Conservation (phyloP, 2,888 invertebrate species). For the Formica aserva region DNA sequence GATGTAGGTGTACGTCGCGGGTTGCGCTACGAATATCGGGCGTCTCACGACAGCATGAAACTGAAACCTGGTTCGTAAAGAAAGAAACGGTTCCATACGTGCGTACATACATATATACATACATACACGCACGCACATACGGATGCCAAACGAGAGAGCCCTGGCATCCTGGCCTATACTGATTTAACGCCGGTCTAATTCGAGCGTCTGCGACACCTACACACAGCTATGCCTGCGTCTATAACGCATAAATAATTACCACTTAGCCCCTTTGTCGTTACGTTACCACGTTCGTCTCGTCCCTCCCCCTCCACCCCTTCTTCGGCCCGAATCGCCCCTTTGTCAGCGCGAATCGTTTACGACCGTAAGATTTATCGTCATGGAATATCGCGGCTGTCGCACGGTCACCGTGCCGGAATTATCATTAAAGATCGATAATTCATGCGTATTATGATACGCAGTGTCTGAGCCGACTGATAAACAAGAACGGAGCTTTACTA, state of each 20-base stretch:
- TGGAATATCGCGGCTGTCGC: slow-evolving; percentile 66
- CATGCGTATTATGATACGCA: slow-evolving; percentile 63
- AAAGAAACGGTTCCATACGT: slow-evolving; percentile 25
- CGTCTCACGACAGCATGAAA: slow-evolving; percentile 35
- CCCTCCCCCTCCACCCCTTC: background rate
- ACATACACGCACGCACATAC: background rate
- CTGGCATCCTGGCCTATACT: slow-evolving; percentile 75
- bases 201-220: slow-evolving; percentile 69
- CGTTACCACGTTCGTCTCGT: slow-evolving; percentile 70
- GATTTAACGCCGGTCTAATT: slow-evolving; percentile 81
- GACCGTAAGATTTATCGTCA: slow-evolving; percentile 80
- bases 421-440: slow-evolving; percentile 82
- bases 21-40: slow-evolving; percentile 60
- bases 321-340: slow-evolving; percentile 68
- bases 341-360: slow-evolving; percentile 76
- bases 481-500: slow-evolving; percentile 43
- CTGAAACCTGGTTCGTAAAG: slow-evolving; percentile 41
- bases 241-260: slow-evolving; percentile 84
- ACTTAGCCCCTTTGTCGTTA: slow-evolving; percentile 81
- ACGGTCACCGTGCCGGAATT: slow-evolving; percentile 69
- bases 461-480: slow-evolving; percentile 54
- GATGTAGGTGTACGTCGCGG: slow-evolving; percentile 74
- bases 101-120: background rate
- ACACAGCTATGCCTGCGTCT: slow-evolving; percentile 58
- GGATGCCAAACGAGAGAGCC: slow-evolving; percentile 50